phyloP scores from a whole-genome alignment of 2,113 vertebrate genomes.

The Corvus moneduloides region DNA sequence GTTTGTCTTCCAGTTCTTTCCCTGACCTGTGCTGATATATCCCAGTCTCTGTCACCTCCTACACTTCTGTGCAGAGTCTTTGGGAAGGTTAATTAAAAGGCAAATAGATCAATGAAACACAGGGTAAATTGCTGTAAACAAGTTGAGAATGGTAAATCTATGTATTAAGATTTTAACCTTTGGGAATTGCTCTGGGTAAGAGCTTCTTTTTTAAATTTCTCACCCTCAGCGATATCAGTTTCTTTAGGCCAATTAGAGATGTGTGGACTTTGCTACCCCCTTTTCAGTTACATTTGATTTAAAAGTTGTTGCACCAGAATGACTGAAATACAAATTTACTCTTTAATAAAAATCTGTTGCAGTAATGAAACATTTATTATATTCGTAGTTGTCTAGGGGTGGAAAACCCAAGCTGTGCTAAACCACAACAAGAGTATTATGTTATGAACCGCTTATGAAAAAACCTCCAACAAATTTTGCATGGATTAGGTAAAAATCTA shows the following conservation, averaged over 20 bases:
- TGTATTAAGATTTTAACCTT: background rate
- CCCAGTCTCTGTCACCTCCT: background rate
- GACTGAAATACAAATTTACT: background rate
- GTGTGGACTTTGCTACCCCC: background rate
- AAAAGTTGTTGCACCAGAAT: background rate
- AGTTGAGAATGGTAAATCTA: background rate
- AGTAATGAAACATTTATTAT: background rate
- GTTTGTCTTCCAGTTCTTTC: background rate
- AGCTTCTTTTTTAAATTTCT: background rate
- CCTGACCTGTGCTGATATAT: background rate
- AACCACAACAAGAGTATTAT: background rate
- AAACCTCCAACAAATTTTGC: background rate
- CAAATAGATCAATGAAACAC: background rate
- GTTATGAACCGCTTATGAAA: background rate
- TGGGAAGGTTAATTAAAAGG: background rate
- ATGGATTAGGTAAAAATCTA: background rate
- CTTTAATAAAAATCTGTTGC: background rate
- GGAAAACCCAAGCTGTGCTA: too few species aligned
- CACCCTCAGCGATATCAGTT: background rate
- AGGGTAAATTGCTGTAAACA: background rate
- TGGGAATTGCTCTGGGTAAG: background rate
- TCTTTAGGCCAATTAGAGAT: background rate
- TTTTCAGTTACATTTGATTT: background rate
- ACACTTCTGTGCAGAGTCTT: background rate
- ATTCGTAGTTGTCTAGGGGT: background rate